Evolutionary conservation across 2,888 invertebrate species (phyloP), one percentile per base, ranked within the genome.

Genomic region (Vesta saturnalis): DNA sequence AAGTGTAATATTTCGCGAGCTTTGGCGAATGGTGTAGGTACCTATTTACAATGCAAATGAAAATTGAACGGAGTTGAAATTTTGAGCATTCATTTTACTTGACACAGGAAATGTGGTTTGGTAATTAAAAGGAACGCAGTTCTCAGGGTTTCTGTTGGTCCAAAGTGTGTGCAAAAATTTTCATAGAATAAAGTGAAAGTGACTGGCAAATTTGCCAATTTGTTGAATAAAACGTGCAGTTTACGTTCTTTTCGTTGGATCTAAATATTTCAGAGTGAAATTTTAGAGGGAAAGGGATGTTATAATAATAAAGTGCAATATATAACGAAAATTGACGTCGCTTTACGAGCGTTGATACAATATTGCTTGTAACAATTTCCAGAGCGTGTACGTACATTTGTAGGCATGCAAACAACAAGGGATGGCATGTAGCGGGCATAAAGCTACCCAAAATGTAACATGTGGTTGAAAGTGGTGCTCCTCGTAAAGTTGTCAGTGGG

Each of bases 381-480:
- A 39, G 60, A 60, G 57, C 56, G 67, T 57, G 63, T 63, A 67
- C 66, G 66, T 70, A 67, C 64, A 60, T 67, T 60, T 43, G 66
- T 49, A 60, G 70, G 72, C 72, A 74, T 70, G 72, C 73, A 72
- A 69, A 74, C 75, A 76, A 72, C 72, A 73, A 79, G 79, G 79
- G 78, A 79, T 82, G 82, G 82, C 83, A 84, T 83, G 84, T 83
- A 83, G 77, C 80, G 79, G 79, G 79, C 82, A 84, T 83, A 84
- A 84, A 84, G 81, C 81, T 81, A 81, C 81, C 82, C 82, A 79
- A 83, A 82, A 79, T 83, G 84, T 84, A 84, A 84, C 84, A 84
- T 84, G 83, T 84, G 84, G 82, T 83, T 82, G 81, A 77, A 84
- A 84, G 82, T 84, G 82, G 84, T 82, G 82, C 82, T 83, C 82